phyloP scores from a whole-genome alignment of 2,797 vertebrate species.

The Pantherophis vulpinus region DNA sequence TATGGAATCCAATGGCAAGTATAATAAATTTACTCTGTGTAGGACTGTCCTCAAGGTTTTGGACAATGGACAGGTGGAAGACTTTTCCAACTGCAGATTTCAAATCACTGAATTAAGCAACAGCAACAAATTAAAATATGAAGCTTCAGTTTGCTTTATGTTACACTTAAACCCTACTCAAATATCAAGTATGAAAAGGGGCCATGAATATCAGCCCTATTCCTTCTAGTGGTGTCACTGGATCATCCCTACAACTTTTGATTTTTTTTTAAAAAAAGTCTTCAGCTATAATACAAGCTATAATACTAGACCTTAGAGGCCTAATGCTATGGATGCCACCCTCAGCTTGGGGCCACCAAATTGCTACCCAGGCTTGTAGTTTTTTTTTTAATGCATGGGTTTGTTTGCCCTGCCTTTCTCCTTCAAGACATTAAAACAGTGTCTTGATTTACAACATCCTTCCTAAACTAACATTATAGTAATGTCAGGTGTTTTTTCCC shows the following conservation, averaged over 20 bases:
- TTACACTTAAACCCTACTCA: background rate
- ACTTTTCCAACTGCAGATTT: background rate
- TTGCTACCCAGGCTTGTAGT: background rate
- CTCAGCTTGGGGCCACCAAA: background rate
- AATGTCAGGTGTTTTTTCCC: background rate
- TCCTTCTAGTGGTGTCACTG: background rate
- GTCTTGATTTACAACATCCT: background rate
- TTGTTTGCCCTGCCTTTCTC: background rate
- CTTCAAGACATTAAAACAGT: background rate
- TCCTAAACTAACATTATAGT: background rate
- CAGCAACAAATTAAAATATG: background rate
- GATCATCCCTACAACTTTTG: background rate
- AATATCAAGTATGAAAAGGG: background rate
- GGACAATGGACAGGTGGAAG: background rate
- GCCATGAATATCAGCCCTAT: background rate
- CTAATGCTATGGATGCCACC: background rate
- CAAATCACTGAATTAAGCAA: background rate
- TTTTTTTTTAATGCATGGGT: background rate
- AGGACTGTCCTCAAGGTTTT: background rate
- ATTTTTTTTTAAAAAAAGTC: background rate
- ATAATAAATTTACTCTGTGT: background rate
- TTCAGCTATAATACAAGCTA: background rate
- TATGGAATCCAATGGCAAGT: background rate
- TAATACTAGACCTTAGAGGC: background rate
- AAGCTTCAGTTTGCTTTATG: background rate